Conservation (phyloP, 1,140 invertebrate genomes). For the Danaus melanippus region DNA sequence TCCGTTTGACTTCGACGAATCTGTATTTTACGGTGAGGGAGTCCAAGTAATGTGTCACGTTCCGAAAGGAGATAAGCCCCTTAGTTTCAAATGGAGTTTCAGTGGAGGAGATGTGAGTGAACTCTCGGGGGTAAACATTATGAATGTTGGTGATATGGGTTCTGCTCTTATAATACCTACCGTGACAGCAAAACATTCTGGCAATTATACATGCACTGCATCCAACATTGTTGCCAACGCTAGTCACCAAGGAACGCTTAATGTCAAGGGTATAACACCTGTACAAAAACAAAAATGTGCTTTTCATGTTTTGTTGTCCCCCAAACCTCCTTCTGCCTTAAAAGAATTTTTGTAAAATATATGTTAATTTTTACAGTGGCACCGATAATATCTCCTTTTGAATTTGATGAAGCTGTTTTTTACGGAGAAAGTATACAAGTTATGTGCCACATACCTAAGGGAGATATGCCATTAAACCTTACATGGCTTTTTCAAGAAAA, state of each 20-base stretch:
- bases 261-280: constrained; percentile 66
- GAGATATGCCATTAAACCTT: constrained; percentile 77
- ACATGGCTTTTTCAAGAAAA: constrained; percentile 75
- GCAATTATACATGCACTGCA: constrained; percentile 86
- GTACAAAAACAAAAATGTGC: constrained; percentile 39
- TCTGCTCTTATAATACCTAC: constrained; percentile 71
- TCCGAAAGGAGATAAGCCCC: constrained; percentile 79
- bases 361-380: constrained; percentile 67
- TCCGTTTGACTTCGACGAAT: constrained; percentile 68
- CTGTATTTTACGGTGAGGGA: constrained; percentile 76
- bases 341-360: constrained; percentile 14
- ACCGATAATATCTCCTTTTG: constrained; percentile 75
- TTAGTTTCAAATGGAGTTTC: constrained; percentile 77
- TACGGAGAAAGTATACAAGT: constrained; percentile 82
- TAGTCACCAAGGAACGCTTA: constrained; percentile 77
- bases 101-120: constrained; percentile 72
- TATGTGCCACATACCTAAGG: constrained; percentile 78
- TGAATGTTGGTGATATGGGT: constrained; percentile 73
- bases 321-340: constrained; percentile 7
- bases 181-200: constrained; percentile 79
- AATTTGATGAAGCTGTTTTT: constrained; percentile 77
- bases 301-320: constrained; percentile 45
- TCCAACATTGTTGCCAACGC: constrained; percentile 81
- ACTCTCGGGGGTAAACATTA: constrained; percentile 70
- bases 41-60: constrained; percentile 80